These are phyloP conservation scores for Penaeus monodon DNA, from an alignment of 2,888 invertebrate species.

Conservation along the genomic window DNA sequence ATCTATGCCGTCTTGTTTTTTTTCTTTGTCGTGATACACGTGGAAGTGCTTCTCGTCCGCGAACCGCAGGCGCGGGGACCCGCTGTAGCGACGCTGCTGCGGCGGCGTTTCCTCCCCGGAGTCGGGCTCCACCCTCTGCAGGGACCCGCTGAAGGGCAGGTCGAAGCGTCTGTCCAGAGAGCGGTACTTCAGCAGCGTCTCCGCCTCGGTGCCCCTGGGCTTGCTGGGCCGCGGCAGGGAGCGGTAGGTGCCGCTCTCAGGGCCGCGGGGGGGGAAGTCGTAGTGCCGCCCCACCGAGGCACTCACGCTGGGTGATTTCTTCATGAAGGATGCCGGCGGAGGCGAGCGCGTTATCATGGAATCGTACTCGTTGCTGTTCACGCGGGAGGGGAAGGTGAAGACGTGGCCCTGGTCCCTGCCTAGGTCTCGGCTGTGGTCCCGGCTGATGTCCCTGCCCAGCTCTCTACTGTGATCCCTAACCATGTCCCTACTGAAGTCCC, in stretches of 20 bases:
- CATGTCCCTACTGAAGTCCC: background rate
- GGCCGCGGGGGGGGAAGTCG: conserved; percentile 35
- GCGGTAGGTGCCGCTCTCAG: conserved; percentile 50
- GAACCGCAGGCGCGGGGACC: conserved; percentile 53
- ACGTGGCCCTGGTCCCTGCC: conserved; percentile 27
- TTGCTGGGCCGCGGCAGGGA: conserved; percentile 60
- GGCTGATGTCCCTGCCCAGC: conserved; percentile 5
- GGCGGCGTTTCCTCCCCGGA: conserved; percentile 10
- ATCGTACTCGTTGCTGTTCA: conserved; percentile 31
- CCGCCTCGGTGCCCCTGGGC: conserved; percentile 36
- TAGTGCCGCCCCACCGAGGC: conserved; percentile 52
- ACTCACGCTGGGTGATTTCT: conserved; percentile 62
- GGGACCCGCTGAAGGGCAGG: conserved; percentile 63
- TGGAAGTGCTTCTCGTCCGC: conserved; percentile 62
- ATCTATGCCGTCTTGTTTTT: conserved; percentile 49
- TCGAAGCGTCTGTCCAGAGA: conserved; percentile 62
- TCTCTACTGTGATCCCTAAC: too few species aligned
- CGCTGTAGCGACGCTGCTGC: conserved; percentile 49
- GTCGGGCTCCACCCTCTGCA: conserved; percentile 53
- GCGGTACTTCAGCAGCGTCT: conserved; percentile 58
- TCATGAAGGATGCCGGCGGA: conserved; percentile 59
- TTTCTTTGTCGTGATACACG: conserved; percentile 62
- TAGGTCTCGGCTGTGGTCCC: conserved; percentile 14
- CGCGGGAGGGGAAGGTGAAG: conserved; percentile 26
- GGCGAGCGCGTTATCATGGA: conserved; percentile 28